phyloP scores from a whole-genome alignment of 2,113 vertebrate genomes.

The Bettongia penicillata region DNA sequence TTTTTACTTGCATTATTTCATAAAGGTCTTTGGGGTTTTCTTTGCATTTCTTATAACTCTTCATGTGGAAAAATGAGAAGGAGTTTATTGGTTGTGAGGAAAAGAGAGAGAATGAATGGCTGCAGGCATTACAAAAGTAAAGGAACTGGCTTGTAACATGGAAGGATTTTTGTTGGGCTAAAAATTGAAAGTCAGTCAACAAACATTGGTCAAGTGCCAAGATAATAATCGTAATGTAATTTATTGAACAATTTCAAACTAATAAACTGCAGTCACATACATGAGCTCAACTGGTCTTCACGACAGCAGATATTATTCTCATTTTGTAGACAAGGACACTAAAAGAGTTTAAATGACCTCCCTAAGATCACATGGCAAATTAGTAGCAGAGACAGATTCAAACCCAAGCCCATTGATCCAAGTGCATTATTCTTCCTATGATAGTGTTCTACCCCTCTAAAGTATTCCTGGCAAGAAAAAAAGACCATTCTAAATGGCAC shows the following conservation, averaged over 20 bases:
- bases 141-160: not conserved
- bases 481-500: not conserved
- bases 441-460: not conserved
- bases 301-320: too few relatives aligned
- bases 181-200: not conserved
- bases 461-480: not conserved
- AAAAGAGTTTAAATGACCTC: not conserved
- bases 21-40: too few relatives aligned
- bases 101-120: not conserved
- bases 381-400: not conserved
- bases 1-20: too few relatives aligned
- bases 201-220: not conserved
- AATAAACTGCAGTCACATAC: not conserved
- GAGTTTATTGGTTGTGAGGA: not conserved
- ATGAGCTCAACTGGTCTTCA: not conserved
- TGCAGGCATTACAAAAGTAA: not conserved
- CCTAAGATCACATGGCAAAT: not conserved
- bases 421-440: not conserved
- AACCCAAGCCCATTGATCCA: not conserved
- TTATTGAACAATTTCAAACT: not conserved
- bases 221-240: not conserved
- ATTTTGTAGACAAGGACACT: not conserved
- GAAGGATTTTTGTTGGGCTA: not conserved
- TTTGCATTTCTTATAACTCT: too few relatives aligned
- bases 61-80: not conserved